phyloP scores from a whole-genome alignment of 2,113 vertebrate species.

The Vombatus ursinus region DNA sequence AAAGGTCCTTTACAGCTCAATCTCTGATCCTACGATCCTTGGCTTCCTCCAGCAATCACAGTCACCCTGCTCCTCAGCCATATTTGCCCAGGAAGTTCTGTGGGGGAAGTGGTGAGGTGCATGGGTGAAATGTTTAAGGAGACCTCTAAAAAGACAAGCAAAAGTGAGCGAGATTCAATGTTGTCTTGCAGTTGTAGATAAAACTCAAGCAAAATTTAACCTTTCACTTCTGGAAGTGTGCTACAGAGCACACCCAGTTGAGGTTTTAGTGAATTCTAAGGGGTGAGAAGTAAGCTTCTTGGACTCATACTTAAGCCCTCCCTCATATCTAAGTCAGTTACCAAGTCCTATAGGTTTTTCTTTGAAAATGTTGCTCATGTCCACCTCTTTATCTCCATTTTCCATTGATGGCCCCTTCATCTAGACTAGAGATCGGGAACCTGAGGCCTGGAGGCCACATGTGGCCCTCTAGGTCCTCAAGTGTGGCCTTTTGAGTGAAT shows the following conservation, averaged over 20 bases:
- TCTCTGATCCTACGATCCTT: neutral
- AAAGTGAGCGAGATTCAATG: neutral
- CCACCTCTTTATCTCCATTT: neutral
- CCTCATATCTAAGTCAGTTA: neutral
- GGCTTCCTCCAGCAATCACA: neutral
- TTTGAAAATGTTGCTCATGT: conserved; percentile 9
- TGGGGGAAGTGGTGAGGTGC: too few relatives aligned
- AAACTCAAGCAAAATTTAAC: neutral
- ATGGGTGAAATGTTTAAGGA: neutral
- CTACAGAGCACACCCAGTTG: neutral
- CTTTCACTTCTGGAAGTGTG: neutral
- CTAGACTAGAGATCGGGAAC: neutral
- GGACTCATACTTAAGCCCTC: neutral
- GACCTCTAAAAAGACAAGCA: neutral
- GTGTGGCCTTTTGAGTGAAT: too few relatives aligned
- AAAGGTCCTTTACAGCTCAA: neutral
- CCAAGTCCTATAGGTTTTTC: neutral
- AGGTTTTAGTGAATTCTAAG: neutral
- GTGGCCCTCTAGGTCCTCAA: too few relatives aligned
- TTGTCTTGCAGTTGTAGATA: neutral
- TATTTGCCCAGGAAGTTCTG: neutral
- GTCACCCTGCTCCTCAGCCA: neutral
- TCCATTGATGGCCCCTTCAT: neutral
- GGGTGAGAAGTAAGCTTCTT: neutral
- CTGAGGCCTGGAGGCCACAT: too few relatives aligned